These are phyloP conservation scores for Leptocoma aspasia DNA, from an alignment of 2,113 vertebrate species.

Conservation along the genomic window DNA sequence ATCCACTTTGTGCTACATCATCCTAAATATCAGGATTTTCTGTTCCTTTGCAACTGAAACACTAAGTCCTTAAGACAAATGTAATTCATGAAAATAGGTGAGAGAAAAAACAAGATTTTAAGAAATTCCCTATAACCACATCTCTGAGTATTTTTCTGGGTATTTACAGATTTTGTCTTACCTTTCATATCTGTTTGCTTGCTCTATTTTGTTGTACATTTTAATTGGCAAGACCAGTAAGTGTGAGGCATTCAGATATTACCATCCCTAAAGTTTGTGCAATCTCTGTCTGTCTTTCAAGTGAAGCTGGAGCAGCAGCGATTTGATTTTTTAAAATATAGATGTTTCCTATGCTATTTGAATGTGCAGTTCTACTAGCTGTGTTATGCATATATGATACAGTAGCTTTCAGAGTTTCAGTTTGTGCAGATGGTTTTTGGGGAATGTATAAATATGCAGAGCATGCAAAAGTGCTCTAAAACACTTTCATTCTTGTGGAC, in stretches of 20 bases:
- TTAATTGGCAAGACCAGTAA: not conserved
- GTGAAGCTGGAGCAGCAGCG: not conserved
- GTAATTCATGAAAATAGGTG: not conserved
- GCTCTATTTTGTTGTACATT: not conserved
- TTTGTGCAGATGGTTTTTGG: not conserved
- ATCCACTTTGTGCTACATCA: not conserved
- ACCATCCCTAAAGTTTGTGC: rapidly evolving
- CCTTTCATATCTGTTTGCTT: not conserved
- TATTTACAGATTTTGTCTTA: not conserved
- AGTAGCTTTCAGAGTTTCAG: not conserved
- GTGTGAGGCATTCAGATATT: not conserved
- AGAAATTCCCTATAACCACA: not conserved
- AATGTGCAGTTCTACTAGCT: not conserved
- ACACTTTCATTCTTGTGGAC: rapidly evolving
- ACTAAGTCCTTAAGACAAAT: not conserved
- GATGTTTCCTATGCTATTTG: not conserved
- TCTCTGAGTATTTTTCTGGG: not conserved
- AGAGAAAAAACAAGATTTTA: not conserved
- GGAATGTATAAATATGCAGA: not conserved
- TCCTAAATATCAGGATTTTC: not conserved
- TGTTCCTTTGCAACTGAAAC: not conserved
- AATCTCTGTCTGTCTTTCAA: not conserved
- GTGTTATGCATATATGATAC: not conserved
- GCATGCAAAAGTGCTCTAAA: not conserved
- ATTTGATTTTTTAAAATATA: not conserved